phyloP scores from a whole-genome alignment of 2,113 vertebrate species.

The Colistium nudipinnis region DNA sequence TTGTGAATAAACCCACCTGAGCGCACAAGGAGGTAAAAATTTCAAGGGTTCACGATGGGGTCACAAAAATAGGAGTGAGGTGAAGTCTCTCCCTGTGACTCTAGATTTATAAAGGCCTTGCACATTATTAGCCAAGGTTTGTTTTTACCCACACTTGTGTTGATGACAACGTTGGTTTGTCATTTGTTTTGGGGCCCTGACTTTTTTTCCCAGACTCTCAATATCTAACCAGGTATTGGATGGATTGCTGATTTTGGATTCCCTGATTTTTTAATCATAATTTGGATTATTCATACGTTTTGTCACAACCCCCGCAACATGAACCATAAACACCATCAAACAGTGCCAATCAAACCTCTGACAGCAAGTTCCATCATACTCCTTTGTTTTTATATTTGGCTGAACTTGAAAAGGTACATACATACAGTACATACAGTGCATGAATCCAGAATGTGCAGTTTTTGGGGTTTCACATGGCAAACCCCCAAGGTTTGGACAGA shows the following conservation, averaged over 20 bases:
- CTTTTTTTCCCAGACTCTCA: background rate
- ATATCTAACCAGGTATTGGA: background rate
- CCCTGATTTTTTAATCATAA: no score
- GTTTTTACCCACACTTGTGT: background rate
- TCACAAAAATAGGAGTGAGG: no score
- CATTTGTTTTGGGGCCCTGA: background rate
- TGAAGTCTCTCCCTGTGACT: no score
- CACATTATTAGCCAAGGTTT: background rate
- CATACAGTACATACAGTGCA: background rate
- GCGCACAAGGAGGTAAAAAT: background rate
- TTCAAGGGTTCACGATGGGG: slow-evolving; percentile 13
- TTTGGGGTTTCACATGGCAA: background rate
- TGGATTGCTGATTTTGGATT: no score
- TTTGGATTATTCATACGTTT: no score
- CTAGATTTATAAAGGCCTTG: background rate
- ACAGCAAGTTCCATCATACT: background rate
- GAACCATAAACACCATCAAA: no score
- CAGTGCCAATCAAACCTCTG: no score
- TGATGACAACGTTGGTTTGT: background rate
- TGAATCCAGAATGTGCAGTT: background rate
- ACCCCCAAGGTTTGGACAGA: background rate
- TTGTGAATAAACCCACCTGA: background rate
- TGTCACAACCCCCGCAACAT: no score
- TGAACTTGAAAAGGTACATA: background rate
- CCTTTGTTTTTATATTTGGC: background rate